These are phyloP conservation scores for Zygogramma bicolorata DNA, from an alignment of 2,888 invertebrate genomes.

Conservation along the genomic window DNA sequence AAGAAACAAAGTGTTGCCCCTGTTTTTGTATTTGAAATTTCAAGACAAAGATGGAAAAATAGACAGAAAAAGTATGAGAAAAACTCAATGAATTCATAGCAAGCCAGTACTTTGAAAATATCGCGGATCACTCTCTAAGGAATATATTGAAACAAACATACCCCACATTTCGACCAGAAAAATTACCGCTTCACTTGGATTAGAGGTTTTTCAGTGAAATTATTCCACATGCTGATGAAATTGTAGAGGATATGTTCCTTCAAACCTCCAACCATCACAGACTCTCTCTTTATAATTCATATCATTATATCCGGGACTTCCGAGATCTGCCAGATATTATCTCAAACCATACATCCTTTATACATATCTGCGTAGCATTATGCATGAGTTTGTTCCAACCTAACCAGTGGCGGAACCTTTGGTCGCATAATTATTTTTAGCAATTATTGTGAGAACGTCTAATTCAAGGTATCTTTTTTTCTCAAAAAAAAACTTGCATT, in stretches of 20 bases:
- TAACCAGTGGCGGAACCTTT: background rate
- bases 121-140: too few species aligned
- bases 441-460: too few species aligned
- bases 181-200: background rate
- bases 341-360: constrained; percentile 23
- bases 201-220: background rate
- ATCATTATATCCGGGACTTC: constrained; percentile 18
- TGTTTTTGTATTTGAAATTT: too few species aligned
- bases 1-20: too few species aligned
- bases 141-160: background rate
- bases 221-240: background rate
- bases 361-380: constrained; percentile 1
- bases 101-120: too few species aligned
- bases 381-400: background rate
- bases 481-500: too few species aligned
- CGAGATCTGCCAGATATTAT: constrained; percentile 15
- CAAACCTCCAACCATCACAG: background rate
- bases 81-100: too few species aligned
- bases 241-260: background rate
- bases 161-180: background rate
- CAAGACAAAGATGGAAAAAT: too few species aligned
- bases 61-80: too few species aligned
- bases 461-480: too few species aligned
- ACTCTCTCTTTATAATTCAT: constrained; percentile 22
- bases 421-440: background rate